These are phyloP conservation scores for Centropyge bicolor DNA, from an alignment of 2,797 vertebrate species.

Conservation along the genomic window DNA sequence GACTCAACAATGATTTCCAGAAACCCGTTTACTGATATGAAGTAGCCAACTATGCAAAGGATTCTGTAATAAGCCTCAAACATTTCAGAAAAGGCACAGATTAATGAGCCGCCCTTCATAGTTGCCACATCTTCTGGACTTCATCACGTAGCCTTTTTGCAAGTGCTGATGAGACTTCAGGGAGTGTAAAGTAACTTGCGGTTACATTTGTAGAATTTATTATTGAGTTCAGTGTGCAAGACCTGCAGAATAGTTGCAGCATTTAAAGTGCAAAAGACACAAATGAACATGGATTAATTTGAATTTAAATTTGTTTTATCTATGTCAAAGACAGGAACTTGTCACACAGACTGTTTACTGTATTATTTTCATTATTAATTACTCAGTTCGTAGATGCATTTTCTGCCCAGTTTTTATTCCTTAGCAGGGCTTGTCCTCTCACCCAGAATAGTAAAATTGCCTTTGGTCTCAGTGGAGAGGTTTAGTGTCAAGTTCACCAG, in stretches of 20 bases:
- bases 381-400: neutral
- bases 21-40: constrained; percentile 57
- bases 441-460: neutral
- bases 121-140: constrained; percentile 82
- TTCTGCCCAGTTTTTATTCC: constrained; percentile 1
- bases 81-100: constrained; percentile 62
- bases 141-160: constrained; percentile 85
- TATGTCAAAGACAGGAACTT: neutral
- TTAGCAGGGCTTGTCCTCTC: neutral
- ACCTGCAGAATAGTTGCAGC: constrained; percentile 24
- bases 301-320: constrained; percentile 27
- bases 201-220: constrained; percentile 27
- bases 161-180: constrained; percentile 81
- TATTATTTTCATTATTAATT: neutral
- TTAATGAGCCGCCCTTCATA: constrained; percentile 52
- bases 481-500: constrained; percentile 29
- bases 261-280: neutral
- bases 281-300: neutral
- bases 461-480: constrained; percentile 3
- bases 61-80: constrained; percentile 65
- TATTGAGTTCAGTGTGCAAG: constrained; percentile 22
- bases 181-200: constrained; percentile 64
- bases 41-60: constrained; percentile 74
- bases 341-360: neutral
- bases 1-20: constrained; percentile 30